Conservation (phyloP, 2,888 invertebrate genomes). For the Microplitis deprimator region DNA sequence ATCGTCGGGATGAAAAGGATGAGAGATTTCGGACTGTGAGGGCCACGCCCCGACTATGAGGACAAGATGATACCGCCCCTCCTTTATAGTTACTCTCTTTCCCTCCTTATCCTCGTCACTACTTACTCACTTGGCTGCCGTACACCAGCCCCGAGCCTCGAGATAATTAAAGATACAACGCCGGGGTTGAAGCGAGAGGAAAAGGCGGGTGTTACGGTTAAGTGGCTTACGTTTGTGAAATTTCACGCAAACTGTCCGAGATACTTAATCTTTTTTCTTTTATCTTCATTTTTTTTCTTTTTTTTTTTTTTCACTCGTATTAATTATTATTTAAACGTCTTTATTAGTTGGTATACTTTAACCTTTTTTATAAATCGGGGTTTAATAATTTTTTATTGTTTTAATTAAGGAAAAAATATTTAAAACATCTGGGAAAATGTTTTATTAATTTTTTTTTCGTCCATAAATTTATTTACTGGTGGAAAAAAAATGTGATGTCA, state of each 20-base stretch:
- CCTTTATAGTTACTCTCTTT: slow-evolving; percentile 50
- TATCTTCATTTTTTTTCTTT: slow-evolving; percentile 28
- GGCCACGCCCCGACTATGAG: slow-evolving; percentile 65
- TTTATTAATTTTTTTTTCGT: neutral
- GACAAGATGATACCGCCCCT: slow-evolving; percentile 62
- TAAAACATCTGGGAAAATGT: neutral
- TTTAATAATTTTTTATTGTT: neutral
- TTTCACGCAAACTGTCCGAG: slow-evolving; percentile 50
- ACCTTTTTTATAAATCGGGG: neutral
- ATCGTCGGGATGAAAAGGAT: slow-evolving; percentile 43
- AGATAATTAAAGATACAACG: slow-evolving; percentile 69
- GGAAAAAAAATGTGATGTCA: neutral
- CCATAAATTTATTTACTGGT: neutral
- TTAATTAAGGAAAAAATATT: neutral
- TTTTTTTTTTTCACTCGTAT: slow-evolving; percentile 25
- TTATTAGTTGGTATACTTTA: neutral
- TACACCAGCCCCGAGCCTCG: slow-evolving; percentile 17
- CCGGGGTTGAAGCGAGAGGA: slow-evolving; percentile 41
- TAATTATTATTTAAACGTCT: neutral
- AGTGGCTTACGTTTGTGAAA: slow-evolving; percentile 64
- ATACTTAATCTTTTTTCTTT: slow-evolving; percentile 21
- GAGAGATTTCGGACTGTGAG: slow-evolving; percentile 55
- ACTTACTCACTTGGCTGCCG: slow-evolving; percentile 21
- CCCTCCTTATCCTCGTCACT: slow-evolving; percentile 42
- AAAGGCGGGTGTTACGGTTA: slow-evolving; percentile 48